Base-by-base conservation (phyloP, 37 sponge, comb jelly and placozoan species). In the Spongilla lacustris region DNA sequence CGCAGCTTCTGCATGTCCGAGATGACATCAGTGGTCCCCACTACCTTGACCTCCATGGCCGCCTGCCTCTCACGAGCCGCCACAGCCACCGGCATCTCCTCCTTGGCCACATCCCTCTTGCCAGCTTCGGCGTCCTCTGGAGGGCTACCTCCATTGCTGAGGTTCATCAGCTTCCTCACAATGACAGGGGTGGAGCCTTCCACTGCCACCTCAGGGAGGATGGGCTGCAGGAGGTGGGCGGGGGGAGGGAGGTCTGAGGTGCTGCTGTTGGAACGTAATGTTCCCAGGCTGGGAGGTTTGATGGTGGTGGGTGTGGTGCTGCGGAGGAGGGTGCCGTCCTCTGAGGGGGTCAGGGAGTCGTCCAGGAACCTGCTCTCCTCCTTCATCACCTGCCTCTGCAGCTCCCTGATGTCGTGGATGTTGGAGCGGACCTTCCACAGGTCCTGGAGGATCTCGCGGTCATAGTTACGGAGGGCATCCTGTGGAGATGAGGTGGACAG, bases 1-100 rank as follows among this genome's bases (percentile, higher is more conserved):
- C 90, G 23, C 36, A 90, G 82, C 29, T 85, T 37, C 82, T 90
- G 76, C 90, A 90, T 90, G 71, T 90, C 90, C 14, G 75, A 74
- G 30, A 26, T 75, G 33, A 90, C 82, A 81, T 85, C 81, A 35
- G 36, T 72, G 27, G 73, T 33, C 73, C 73, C 28, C 30, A 72
- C 70, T 69, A 9, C 4, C 2, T 3, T 8, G 27, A 3, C 70
- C 27, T 11, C 32, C 73, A 29, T 8, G n/a, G n/a, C n/a, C n/a
- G n/a, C n/a, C n/a, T n/a, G n/a, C n/a, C n/a, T n/a, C n/a, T n/a
- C n/a, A n/a, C 46, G 8, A 46, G 46, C 46, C n/a, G n/a, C n/a
- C n/a, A n/a, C n/a, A n/a, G n/a, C n/a, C n/a, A n/a, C n/a, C n/a
- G n/a, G 11, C 4, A 27, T 27, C 71, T 69, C 11, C 71, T 11